Evolutionary conservation across 1,140 invertebrate species (phyloP).

Genomic region (Drosophila eugracilis): DNA sequence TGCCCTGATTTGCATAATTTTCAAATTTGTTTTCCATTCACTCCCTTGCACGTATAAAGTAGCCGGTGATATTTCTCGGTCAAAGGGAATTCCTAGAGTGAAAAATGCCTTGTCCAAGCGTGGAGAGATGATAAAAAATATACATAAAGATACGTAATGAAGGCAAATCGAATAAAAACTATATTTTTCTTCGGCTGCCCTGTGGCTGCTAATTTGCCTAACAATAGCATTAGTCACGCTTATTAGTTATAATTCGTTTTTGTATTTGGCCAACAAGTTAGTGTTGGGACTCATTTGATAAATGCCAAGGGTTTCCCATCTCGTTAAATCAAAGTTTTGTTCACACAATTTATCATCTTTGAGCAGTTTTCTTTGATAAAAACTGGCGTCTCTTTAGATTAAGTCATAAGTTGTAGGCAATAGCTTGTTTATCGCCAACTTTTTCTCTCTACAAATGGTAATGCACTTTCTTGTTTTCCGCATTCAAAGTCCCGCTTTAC

Average conservation of each 20-base stretch:
- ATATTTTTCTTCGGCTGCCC: conserved; percentile 34
- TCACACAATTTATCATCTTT: conserved; percentile 70
- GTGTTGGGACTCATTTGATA: conserved; percentile 47
- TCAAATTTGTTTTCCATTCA: conserved; percentile 66
- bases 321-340: conserved; percentile 20
- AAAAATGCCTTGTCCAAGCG: conserved; percentile 36
- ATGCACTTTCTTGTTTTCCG: conserved; percentile 60
- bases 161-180: conserved; percentile 47
- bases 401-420: conserved; percentile 29
- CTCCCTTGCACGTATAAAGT: conserved; percentile 49
- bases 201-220: conserved; percentile 65
- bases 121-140: conserved; percentile 12
- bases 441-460: conserved; percentile 39
- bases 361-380: conserved; percentile 7
- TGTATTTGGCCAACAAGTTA: conserved; percentile 65
- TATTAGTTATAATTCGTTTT: conserved; percentile 72
- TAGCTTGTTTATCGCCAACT: conserved; percentile 36
- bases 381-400: conserved; percentile 34
- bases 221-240: conserved; percentile 66
- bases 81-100: conserved; percentile 47
- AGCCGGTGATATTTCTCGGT: conserved; percentile 55
- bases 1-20: conserved; percentile 72
- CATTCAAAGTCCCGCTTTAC: conserved; percentile 34
- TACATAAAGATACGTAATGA: conserved; percentile 15
- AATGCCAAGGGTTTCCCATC: conserved; percentile 37